Evolutionary conservation across 2,797 vertebrate species (phyloP).

Genomic region (Microchirus variegatus): DNA sequence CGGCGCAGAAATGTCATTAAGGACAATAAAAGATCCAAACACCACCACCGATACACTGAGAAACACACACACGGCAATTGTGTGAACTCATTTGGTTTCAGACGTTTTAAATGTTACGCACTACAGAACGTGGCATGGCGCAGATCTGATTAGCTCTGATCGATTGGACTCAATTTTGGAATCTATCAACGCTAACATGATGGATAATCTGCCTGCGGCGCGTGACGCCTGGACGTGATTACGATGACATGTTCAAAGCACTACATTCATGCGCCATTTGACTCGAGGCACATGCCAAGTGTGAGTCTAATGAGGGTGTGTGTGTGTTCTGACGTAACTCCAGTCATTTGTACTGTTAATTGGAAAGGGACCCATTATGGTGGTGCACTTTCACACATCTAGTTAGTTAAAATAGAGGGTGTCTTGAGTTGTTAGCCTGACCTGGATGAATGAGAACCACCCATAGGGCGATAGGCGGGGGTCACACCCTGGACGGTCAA

Average conservation of each 20-base stretch:
- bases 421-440: too few relatives aligned
- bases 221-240: constrained; percentile 19
- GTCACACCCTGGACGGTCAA: too few relatives aligned
- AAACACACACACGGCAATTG: too few relatives aligned
- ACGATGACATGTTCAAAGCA: constrained; percentile 18
- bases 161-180: constrained; percentile 16
- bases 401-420: neutral
- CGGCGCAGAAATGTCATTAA: too few relatives aligned
- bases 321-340: constrained; percentile 13
- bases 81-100: too few relatives aligned
- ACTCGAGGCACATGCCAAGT: constrained; percentile 15
- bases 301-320: constrained; percentile 29
- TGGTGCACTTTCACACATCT: neutral
- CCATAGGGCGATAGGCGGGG: too few relatives aligned
- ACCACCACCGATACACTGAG: too few relatives aligned
- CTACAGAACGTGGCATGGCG: constrained; percentile 7
- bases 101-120: too few relatives aligned
- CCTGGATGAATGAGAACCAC: too few relatives aligned
- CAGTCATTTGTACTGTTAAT: constrained; percentile 16
- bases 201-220: constrained; percentile 28
- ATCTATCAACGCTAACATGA: constrained; percentile 21
- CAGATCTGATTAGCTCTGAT: constrained; percentile 22
- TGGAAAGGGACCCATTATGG: constrained; percentile 4
- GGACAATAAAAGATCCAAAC: too few relatives aligned
- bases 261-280: constrained; percentile 35